Percentiles rank a stretch among this genome's conserved stretches.
These are phyloP conservation scores for Mustela lutreola DNA, from an alignment of 2,113 vertebrate species.

Conservation along the genomic window DNA sequence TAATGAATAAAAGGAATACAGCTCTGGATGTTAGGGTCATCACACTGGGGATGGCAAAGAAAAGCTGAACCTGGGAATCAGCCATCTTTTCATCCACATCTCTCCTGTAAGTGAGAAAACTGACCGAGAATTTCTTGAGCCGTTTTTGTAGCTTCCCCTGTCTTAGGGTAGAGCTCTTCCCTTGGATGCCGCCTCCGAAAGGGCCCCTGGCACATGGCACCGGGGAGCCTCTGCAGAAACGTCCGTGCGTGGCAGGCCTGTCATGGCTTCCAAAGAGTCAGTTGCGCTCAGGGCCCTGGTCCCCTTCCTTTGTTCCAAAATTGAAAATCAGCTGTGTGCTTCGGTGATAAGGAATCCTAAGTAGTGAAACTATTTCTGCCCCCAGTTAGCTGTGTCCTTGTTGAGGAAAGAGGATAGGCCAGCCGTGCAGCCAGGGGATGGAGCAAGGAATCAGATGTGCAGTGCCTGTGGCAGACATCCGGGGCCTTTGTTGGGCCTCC, in stretches of 20 bases:
- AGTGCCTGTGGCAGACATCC: rapidly evolving
- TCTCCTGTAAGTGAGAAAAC: not conserved
- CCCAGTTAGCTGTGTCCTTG: not conserved
- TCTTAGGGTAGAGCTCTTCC: rapidly evolving
- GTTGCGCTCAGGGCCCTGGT: not conserved
- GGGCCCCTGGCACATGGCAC: not conserved
- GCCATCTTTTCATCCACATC: not conserved
- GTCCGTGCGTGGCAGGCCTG: rapidly evolving
- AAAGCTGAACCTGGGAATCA: not conserved
- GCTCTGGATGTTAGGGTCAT: not conserved
- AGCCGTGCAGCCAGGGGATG: not conserved
- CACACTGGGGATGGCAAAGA: not conserved
- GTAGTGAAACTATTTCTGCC: rapidly evolving
- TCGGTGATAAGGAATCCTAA: not conserved
- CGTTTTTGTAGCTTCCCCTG: not conserved
- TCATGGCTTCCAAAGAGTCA: not conserved
- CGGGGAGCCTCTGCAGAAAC: rapidly evolving
- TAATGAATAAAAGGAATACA: not conserved
- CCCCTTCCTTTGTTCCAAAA: not conserved
- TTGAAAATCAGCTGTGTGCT: not conserved
- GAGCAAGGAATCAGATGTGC: not conserved
- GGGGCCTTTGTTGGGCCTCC: rapidly evolving
- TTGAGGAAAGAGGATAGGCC: not conserved
- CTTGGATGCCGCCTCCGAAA: not conserved
- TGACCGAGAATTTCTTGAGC: no score